Base-by-base conservation (phyloP, 2,888 invertebrate genomes). In the Brenthis hecate region DNA sequence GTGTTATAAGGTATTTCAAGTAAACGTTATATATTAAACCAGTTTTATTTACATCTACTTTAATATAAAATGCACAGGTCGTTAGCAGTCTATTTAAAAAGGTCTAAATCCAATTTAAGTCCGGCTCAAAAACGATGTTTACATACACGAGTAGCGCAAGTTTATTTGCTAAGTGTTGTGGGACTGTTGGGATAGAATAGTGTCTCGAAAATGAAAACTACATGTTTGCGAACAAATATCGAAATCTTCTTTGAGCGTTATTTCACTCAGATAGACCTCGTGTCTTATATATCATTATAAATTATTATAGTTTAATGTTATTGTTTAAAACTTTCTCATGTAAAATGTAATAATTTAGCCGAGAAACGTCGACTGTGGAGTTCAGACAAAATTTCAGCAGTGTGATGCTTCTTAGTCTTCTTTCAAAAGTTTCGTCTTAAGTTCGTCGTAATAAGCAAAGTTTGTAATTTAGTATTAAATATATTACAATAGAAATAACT, bases 51-150 rank as follows among this genome's bases (percentile, higher is more conserved):
- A 68, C 71, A 70, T 58, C 11, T 43, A 43, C 43, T n/a, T 53
- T 55, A 32, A 36, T 64, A 70, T 53, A 56, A 70, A 56, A 67
- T 65, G 48, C 16, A 63, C 36, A 50, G 66, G 70, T 72, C 68
- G 70, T 72, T 70, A 72, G 70, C 70, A 32, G 60, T 63, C 66
- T 69, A 70, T 70, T 72, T 70, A 70, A 70, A 72, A 70, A 72
- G 68, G 63, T 60, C 71, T 57, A 65, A 68, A 72, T 72, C 61
- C 68, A 68, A 71, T 70, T 72, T 65, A 60, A 72, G 50, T 48
- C 57, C 53, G 51, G 50, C 56, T 64, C 67, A 63, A 66, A 69
- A 63, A 60, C 65, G 48, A 53, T 72, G 72, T 72, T 70, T 70
- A 66, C 66, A 43, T 50, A 53, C 56, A 28, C 70, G 53, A 68